Percentiles rank a stretch among this genome's conserved stretches.
Evolutionary conservation across 2,113 vertebrate species (phyloP).

Genomic region (Cebidichthys violaceus): DNA sequence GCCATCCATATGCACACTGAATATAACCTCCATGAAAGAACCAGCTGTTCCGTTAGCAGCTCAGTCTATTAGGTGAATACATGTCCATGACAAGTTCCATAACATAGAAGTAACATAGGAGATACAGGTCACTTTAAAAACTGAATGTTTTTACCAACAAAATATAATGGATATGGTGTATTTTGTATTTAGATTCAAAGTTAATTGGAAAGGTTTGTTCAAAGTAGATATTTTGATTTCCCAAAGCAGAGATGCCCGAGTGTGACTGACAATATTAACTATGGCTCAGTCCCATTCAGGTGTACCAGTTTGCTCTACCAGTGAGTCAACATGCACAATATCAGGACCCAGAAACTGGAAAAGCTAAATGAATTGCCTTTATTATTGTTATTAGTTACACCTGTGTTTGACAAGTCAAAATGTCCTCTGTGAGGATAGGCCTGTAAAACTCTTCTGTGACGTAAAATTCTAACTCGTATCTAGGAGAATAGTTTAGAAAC

Average conservation of each 20-base stretch:
- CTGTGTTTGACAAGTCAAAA: neutral
- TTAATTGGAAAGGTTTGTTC: neutral
- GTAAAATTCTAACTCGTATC: neutral
- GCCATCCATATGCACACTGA: neutral
- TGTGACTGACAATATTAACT: constrained; percentile 16
- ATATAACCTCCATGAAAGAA: neutral
- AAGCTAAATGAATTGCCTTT: neutral
- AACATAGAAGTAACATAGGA: neutral
- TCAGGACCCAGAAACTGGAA: constrained; percentile 7
- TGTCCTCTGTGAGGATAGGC: neutral
- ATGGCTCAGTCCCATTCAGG: neutral
- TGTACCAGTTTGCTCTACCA: constrained; percentile 2
- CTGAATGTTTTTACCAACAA: neutral
- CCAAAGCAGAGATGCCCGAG: neutral
- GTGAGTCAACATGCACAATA: constrained; percentile 20
- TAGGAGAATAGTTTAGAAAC: constrained; percentile 1
- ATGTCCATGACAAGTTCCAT: neutral
- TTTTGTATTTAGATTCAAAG: neutral
- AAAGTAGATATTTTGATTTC: constrained; percentile 18
- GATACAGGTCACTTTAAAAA: neutral
- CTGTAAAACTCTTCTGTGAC: neutral
- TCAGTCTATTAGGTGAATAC: neutral
- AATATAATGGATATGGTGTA: neutral
- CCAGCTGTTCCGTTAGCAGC: neutral
- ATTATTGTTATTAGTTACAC: neutral